These are phyloP conservation scores for Raja brachyura DNA, from an alignment of 2,113 vertebrate species.

Conservation along the genomic window DNA sequence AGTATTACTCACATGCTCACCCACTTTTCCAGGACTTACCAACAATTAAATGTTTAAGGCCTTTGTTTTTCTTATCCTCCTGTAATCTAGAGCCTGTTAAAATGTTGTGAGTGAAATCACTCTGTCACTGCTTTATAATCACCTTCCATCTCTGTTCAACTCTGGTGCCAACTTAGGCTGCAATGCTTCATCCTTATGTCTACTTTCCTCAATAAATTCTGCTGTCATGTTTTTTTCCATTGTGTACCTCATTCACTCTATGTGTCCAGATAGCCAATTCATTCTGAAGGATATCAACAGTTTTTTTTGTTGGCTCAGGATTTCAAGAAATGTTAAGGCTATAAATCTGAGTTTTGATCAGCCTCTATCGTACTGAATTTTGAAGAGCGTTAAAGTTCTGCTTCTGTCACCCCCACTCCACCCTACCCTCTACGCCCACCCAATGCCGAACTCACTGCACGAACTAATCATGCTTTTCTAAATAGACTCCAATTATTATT, in stretches of 20 bases:
- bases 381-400: neutral
- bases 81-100: neutral
- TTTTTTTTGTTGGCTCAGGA: neutral
- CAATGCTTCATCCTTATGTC: neutral
- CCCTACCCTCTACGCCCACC: too few species aligned
- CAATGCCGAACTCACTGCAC: neutral
- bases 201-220: neutral
- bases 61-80: neutral
- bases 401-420: neutral
- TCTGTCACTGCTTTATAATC: neutral
- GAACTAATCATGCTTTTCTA: conserved; percentile 25
- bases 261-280: too few species aligned
- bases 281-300: neutral
- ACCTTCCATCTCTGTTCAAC: neutral
- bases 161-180: neutral
- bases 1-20: neutral
- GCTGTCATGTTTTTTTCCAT: neutral
- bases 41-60: neutral
- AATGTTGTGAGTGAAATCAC: neutral
- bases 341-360: neutral
- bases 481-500: conserved; percentile 40
- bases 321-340: neutral
- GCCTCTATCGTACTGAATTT: neutral
- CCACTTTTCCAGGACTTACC: neutral
- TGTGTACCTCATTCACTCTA: neutral